Percentiles rank a stretch among this genome's conserved stretches.
Evolutionary conservation across 1,140 invertebrate genomes (phyloP).

Genomic region (Dinoponera quadriceps): DNA sequence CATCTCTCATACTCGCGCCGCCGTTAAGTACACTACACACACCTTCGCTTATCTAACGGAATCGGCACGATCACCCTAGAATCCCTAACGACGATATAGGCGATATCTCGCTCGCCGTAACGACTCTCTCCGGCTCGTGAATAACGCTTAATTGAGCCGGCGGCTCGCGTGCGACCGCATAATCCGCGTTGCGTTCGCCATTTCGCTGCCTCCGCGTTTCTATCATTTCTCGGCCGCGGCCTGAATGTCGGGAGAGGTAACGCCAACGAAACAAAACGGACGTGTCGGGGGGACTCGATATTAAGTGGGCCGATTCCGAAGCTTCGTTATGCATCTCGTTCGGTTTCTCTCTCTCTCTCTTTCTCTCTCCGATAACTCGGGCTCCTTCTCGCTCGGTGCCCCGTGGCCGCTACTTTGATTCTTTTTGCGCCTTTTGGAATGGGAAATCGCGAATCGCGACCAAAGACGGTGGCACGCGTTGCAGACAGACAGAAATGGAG

Average conservation of each 20-base stretch:
- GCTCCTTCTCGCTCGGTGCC: not conserved
- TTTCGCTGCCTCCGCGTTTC: not conserved
- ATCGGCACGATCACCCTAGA: slow-evolving; percentile 6
- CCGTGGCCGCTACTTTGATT: not conserved
- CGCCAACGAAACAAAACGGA: not conserved
- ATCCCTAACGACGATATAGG: slow-evolving; percentile 24
- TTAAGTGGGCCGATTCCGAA: not conserved
- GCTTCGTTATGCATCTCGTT: not conserved
- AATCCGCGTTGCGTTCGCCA: not conserved
- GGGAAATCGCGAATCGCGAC: slow-evolving; percentile 2
- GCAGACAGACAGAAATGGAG: slow-evolving; percentile 37
- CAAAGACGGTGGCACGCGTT: slow-evolving; percentile 17
- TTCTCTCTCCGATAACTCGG: too few species aligned
- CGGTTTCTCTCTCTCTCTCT: not conserved
- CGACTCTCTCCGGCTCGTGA: not conserved
- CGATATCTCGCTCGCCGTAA: not conserved
- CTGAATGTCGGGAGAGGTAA: not conserved
- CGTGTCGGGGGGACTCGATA: not conserved
- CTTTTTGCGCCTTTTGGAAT: slow-evolving; percentile 6
- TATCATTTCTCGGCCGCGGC: not conserved
- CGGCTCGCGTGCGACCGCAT: not conserved
- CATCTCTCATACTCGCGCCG: slow-evolving; percentile 2
- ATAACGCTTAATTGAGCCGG: slow-evolving; percentile 36
- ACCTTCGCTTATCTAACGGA: slow-evolving; percentile 23
- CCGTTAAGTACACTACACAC: slow-evolving; percentile 7